Conservation (phyloP, 2,113 vertebrate species). For the Oxygymnocypris stewartii region DNA sequence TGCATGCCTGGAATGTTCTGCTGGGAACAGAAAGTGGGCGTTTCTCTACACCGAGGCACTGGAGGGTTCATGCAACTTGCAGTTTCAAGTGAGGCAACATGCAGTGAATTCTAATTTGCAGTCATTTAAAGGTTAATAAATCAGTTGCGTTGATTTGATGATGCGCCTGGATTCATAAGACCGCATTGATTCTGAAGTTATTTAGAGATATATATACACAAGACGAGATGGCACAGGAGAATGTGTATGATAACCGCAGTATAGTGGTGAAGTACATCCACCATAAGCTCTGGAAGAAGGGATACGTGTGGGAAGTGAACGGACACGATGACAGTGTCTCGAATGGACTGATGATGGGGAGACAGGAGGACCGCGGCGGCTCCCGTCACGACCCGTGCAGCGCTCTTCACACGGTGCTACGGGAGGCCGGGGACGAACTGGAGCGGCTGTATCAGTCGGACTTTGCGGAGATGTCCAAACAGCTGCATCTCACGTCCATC, state of each 20-base stretch:
- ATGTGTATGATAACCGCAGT: conserved; percentile 61
- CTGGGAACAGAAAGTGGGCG: conserved; percentile 49
- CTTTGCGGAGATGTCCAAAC: conserved; percentile 92
- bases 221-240: conserved; percentile 72
- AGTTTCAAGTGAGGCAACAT: conserved; percentile 37
- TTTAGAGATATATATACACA: background rate
- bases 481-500: conserved; percentile 87
- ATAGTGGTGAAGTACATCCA: conserved; percentile 77
- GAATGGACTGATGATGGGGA: conserved; percentile 61
- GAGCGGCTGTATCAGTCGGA: conserved; percentile 89
- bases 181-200: background rate
- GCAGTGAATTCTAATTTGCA: conserved; percentile 29
- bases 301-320: conserved; percentile 66
- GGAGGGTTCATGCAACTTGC: conserved; percentile 29
- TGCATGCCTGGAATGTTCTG: conserved; percentile 33
- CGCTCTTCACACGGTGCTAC: conserved; percentile 83
- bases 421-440: conserved; percentile 91
- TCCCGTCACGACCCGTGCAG: conserved; percentile 64
- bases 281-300: conserved; percentile 76
- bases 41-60: conserved; percentile 38
- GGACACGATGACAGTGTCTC: conserved; percentile 46
- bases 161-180: conserved; percentile 1
- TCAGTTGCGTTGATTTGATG: background rate
- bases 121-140: background rate
- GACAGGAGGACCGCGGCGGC: conserved; percentile 56